These are phyloP conservation scores for Cyphomyrus plagiostoma DNA, from an alignment of 2,113 vertebrate species.

Conservation along the genomic window DNA sequence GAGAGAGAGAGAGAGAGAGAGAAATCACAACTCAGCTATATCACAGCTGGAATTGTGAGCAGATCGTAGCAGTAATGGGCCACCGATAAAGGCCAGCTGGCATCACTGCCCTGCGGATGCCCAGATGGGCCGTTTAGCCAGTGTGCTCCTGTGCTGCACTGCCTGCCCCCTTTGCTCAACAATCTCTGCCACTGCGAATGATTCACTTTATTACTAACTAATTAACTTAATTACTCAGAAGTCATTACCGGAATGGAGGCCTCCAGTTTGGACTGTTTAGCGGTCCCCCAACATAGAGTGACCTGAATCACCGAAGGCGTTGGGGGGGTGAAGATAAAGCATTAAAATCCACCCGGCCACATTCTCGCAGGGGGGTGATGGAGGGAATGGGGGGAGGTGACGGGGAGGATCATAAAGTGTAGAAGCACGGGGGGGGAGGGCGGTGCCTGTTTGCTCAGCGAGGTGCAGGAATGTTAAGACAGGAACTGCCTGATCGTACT, in stretches of 20 bases:
- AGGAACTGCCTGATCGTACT: constrained; percentile 15
- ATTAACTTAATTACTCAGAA: neutral
- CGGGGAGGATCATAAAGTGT: neutral
- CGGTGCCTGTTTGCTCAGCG: neutral
- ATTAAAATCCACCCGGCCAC: neutral
- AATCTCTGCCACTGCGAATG: neutral
- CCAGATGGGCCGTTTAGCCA: neutral
- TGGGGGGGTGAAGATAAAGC: neutral
- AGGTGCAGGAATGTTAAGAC: constrained; percentile 18
- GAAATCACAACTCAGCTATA: neutral
- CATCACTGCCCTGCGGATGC: neutral
- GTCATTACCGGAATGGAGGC: neutral
- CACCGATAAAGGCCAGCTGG: neutral
- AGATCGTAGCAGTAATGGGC: neutral
- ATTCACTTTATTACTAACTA: neutral
- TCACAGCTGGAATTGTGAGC: neutral
- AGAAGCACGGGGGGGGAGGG: neutral
- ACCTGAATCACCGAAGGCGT: neutral
- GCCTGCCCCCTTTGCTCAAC: neutral
- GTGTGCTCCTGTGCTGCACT: too few relatives aligned
- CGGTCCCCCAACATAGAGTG: neutral
- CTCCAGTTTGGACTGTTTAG: neutral
- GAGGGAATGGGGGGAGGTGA: neutral
- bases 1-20: neutral
- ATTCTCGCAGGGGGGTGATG: neutral